These are phyloP conservation scores for Telenomus remus DNA, from an alignment of 1,140 invertebrate genomes.

Conservation along the genomic window DNA sequence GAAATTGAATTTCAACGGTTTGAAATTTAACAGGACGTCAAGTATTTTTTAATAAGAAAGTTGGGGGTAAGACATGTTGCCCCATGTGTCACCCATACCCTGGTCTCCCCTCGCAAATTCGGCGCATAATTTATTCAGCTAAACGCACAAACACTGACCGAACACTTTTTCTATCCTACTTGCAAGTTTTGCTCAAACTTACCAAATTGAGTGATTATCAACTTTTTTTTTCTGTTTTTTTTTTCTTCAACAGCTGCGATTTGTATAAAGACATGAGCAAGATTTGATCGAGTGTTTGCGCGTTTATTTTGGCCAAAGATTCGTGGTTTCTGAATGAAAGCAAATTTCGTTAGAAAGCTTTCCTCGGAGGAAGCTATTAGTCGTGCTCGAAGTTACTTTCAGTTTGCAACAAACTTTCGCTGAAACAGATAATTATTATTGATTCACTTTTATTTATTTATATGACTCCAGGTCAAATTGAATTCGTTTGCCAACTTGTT, in stretches of 20 bases:
- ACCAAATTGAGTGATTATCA: background rate
- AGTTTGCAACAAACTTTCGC: slow-evolving; percentile 1
- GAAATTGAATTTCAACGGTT: too few relatives aligned
- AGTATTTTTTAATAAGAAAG: too few relatives aligned
- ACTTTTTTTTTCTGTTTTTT: background rate
- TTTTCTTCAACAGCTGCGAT: background rate
- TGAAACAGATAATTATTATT: slow-evolving; percentile 4
- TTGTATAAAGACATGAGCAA: background rate
- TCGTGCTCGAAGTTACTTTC: slow-evolving; percentile 3
- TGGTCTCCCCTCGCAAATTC: slow-evolving; percentile 21
- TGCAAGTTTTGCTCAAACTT: too few relatives aligned
- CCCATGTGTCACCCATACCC: too few relatives aligned
- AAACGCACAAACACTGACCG: slow-evolving; percentile 41
- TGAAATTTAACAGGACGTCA: too few relatives aligned
- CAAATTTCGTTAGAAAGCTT: slow-evolving; percentile 23
- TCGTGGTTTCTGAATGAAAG: slow-evolving; percentile 45
- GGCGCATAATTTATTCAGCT: slow-evolving; percentile 17
- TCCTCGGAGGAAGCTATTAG: background rate
- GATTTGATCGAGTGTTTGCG: slow-evolving; percentile 39
- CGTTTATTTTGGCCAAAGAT: slow-evolving; percentile 20
- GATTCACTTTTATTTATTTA: background rate
- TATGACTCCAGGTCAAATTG: too few relatives aligned
- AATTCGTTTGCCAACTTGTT: too few relatives aligned
- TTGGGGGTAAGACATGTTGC: too few relatives aligned
- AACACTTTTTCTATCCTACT: too few relatives aligned